Evolutionary conservation across 2,113 vertebrate genomes (phyloP).

Genomic region (Marmota flaviventris): DNA sequence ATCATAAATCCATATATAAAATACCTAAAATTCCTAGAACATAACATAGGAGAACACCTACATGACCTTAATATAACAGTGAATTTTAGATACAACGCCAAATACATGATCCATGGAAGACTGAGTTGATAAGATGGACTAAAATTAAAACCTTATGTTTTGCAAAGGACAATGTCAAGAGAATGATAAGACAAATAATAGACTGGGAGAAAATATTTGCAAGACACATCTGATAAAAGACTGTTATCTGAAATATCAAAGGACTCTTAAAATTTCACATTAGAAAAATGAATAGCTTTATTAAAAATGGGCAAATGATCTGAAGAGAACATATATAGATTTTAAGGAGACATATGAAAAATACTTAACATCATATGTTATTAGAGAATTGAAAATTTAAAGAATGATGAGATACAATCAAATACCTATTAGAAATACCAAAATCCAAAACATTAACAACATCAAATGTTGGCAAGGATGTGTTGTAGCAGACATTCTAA

Average conservation of each 20-base stretch:
- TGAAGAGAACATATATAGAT: background rate
- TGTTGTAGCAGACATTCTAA: background rate
- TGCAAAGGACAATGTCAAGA: background rate
- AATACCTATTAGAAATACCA: background rate
- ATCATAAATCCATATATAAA: background rate
- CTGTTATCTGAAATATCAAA: background rate
- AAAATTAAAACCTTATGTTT: background rate
- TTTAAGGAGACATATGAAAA: background rate
- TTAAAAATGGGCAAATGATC: background rate
- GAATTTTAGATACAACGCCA: background rate
- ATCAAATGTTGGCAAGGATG: background rate
- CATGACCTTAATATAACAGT: background rate
- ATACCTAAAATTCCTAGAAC: background rate
- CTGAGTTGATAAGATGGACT: background rate
- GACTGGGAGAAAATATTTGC: background rate
- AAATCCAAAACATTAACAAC: background rate
- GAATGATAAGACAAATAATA: background rate
- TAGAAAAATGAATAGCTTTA: background rate
- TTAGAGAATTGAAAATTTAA: background rate
- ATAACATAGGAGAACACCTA: background rate
- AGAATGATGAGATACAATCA: background rate
- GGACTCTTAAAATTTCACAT: background rate
- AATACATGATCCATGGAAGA: background rate
- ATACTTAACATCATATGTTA: background rate
- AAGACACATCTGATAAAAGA: background rate